Evolutionary conservation across 2,888 invertebrate species (phyloP).

Genomic region (Schrankia costaestrigalis): DNA sequence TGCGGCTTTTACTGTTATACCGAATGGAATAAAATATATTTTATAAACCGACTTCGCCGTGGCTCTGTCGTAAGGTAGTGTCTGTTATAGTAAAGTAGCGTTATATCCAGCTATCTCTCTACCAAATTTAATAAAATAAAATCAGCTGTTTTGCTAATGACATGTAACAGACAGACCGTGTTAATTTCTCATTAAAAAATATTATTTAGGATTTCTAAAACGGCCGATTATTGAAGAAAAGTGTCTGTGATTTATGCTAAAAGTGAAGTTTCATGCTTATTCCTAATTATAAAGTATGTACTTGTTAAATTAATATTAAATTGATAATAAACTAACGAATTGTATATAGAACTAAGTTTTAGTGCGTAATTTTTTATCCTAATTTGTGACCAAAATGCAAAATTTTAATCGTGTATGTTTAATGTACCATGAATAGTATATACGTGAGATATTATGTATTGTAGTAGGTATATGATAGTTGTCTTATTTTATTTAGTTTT

Average conservation of each 20-base stretch:
- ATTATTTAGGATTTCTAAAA: conserved; percentile 44
- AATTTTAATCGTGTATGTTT: conserved; percentile 37
- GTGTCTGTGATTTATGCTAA: conserved; percentile 79
- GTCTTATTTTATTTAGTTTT: too few relatives aligned
- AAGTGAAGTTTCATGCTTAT: conserved; percentile 69
- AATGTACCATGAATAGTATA: conserved; percentile 38
- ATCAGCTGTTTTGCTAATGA: neutral
- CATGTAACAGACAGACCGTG: too few relatives aligned
- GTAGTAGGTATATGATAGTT: conserved; percentile 26
- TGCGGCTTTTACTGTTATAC: too few relatives aligned
- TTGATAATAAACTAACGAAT: conserved; percentile 44
- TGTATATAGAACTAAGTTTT: conserved; percentile 68
- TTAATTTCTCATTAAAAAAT: conserved; percentile 9
- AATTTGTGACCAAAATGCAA: conserved; percentile 68
- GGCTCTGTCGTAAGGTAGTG: too few relatives aligned
- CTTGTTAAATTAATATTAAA: conserved; percentile 45
- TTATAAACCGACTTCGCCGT: too few relatives aligned
- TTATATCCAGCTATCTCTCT: neutral
- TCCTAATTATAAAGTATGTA: conserved; percentile 63
- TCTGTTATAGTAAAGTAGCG: too few relatives aligned
- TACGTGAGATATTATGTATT: conserved; percentile 28
- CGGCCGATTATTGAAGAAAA: conserved; percentile 61
- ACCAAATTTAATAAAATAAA: neutral
- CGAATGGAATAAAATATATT: too few relatives aligned
- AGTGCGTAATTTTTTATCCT: conserved; percentile 53